These are phyloP conservation scores for Sciaenops ocellatus DNA, from an alignment of 2,797 vertebrate species.

Conservation along the genomic window DNA sequence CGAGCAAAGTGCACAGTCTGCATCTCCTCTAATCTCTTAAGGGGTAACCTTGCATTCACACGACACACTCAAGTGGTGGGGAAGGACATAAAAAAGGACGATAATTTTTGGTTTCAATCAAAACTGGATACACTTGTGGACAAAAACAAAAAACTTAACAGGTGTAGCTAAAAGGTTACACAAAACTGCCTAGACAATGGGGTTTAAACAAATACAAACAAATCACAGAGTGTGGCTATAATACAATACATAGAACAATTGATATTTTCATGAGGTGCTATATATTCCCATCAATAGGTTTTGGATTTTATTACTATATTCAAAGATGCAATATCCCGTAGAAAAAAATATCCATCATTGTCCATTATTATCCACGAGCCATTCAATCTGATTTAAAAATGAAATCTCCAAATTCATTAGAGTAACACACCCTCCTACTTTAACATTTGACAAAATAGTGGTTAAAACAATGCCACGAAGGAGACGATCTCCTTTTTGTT, in stretches of 20 bases:
- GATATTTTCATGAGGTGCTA: constrained; percentile 72
- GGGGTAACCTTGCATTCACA: constrained; percentile 45
- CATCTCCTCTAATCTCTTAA: constrained; percentile 39
- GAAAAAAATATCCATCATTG: constrained; percentile 65
- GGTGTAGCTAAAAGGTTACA: constrained; percentile 60
- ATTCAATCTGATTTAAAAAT: constrained; percentile 74
- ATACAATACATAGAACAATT: constrained; percentile 74
- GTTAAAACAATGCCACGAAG: constrained; percentile 43
- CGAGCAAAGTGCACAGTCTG: constrained; percentile 68
- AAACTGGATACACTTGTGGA: constrained; percentile 58
- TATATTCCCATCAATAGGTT: constrained; percentile 62
- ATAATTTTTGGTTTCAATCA: constrained; percentile 76
- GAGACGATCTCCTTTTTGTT: constrained; percentile 30
- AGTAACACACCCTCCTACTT: constrained; percentile 75
- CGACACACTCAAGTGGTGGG: constrained; percentile 28
- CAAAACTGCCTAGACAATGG: constrained; percentile 49
- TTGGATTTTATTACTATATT: constrained; percentile 66
- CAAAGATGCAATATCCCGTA: constrained; percentile 69
- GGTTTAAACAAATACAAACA: constrained; percentile 71
- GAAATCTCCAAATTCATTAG: constrained; percentile 55
- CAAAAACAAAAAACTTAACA: constrained; percentile 47
- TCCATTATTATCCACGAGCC: constrained; percentile 57
- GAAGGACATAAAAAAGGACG: constrained; percentile 57
- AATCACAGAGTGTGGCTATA: constrained; percentile 70
- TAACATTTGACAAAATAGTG: constrained; percentile 42